Conservation (phyloP, 92 coral and sea anemone species). For the Heteractis magnifica region DNA sequence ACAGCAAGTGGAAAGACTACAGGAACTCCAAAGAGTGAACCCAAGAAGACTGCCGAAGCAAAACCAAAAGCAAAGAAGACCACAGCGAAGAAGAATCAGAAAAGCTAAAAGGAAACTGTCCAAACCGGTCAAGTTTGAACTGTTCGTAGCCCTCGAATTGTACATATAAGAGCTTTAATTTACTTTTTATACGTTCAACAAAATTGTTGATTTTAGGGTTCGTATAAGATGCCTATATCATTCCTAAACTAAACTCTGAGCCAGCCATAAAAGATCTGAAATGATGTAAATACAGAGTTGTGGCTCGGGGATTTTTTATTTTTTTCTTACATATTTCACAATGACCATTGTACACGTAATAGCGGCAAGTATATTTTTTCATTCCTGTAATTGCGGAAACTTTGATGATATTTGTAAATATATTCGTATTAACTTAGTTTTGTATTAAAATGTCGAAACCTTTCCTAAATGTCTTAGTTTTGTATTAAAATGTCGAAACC, state of each 20-base stretch:
- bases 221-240: neutral
- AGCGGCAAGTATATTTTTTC: no score
- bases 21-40: slow-evolving; percentile 45
- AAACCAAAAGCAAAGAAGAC: slow-evolving; percentile 62
- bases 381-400: no score
- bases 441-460: no score
- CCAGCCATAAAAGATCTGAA: neutral
- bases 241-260: neutral
- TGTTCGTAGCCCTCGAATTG: neutral
- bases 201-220: neutral
- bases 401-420: no score
- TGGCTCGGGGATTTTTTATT: no score
- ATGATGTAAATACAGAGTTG: neutral
- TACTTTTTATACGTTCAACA: neutral
- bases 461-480: no score
- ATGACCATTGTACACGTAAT: no score
- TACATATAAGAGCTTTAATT: slow-evolving; percentile 1
- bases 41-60: slow-evolving; percentile 64
- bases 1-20: slow-evolving; percentile 38
- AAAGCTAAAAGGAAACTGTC: slow-evolving; percentile 1
- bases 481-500: no score
- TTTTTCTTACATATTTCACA: no score
- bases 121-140: neutral
- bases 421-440: no score
- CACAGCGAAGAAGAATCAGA: slow-evolving; percentile 19